Conservation (phyloP, 1,140 invertebrate genomes). For the Elysia chlorotica region DNA sequence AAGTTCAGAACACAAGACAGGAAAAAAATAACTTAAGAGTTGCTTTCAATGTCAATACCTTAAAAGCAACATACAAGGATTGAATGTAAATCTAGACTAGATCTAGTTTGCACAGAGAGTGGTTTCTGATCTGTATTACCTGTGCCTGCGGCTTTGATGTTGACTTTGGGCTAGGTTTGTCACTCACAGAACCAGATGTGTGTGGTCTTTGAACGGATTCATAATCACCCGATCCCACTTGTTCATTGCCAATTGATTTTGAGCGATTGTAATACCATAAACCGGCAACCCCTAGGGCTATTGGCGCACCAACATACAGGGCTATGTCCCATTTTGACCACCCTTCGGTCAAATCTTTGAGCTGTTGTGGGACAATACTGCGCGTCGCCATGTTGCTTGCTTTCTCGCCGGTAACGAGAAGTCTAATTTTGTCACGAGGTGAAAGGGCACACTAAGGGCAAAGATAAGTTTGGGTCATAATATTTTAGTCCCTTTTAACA, state of each 20-base stretch:
- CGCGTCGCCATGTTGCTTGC: conserved; percentile 35
- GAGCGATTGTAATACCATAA: conserved; percentile 75
- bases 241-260: conserved; percentile 15
- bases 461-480: too few species aligned
- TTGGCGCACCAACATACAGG: conserved; percentile 77
- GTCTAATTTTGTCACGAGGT: conserved; percentile 14
- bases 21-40: too few species aligned
- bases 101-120: neutral
- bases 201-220: conserved; percentile 10
- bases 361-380: conserved; percentile 21
- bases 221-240: too few species aligned
- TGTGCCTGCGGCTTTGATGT: conserved; percentile 1
- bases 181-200: neutral
- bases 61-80: neutral
- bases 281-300: conserved; percentile 76
- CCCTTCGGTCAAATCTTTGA: conserved; percentile 34
- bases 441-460: too few species aligned
- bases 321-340: conserved; percentile 77
- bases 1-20: too few species aligned
- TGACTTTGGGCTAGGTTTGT: neutral
- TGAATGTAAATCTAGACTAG: neutral
- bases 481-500: too few species aligned
- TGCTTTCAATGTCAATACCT: neutral
- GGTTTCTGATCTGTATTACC: conserved; percentile 10
- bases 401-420: conserved; percentile 5